Conservation (phyloP, 2,888 invertebrate genomes). For the Spatulosminthurus flaviceps region DNA sequence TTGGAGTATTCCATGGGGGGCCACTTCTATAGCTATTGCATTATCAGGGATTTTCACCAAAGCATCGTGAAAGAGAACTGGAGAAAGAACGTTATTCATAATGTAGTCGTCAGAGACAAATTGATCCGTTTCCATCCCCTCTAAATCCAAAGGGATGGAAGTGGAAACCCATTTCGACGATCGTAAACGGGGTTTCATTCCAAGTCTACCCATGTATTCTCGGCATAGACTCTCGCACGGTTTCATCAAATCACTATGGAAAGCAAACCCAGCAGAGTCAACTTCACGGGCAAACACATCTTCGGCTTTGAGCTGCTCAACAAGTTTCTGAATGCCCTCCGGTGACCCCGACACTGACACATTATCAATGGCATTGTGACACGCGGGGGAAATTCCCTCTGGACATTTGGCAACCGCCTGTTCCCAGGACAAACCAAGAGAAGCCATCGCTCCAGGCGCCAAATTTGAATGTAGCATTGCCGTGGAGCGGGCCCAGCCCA, state of each 20-base stretch:
- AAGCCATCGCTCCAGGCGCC: conserved; percentile 86
- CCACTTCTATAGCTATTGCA: conserved; percentile 91
- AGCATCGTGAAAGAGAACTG: conserved; percentile 92
- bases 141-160: conserved; percentile 86
- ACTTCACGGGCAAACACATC: conserved; percentile 86
- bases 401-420: conserved; percentile 80
- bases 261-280: conserved; percentile 88
- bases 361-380: conserved; percentile 93
- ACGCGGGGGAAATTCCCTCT: conserved; percentile 83
- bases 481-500: conserved; percentile 93
- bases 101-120: conserved; percentile 92
- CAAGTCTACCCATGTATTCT: conserved; percentile 80
- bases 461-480: conserved; percentile 81
- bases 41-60: conserved; percentile 83
- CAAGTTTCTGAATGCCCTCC: conserved; percentile 75
- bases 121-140: conserved; percentile 80
- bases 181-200: conserved; percentile 81
- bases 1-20: conserved; percentile 93
- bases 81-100: conserved; percentile 93
- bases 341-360: conserved; percentile 93
- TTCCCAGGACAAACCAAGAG: conserved; percentile 89
- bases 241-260: conserved; percentile 92
- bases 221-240: conserved; percentile 84
- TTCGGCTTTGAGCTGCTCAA: conserved; percentile 76
- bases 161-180: conserved; percentile 89